Base-by-base conservation (phyloP, 2,797 vertebrate genomes). In the Etheostoma perlongum region DNA sequence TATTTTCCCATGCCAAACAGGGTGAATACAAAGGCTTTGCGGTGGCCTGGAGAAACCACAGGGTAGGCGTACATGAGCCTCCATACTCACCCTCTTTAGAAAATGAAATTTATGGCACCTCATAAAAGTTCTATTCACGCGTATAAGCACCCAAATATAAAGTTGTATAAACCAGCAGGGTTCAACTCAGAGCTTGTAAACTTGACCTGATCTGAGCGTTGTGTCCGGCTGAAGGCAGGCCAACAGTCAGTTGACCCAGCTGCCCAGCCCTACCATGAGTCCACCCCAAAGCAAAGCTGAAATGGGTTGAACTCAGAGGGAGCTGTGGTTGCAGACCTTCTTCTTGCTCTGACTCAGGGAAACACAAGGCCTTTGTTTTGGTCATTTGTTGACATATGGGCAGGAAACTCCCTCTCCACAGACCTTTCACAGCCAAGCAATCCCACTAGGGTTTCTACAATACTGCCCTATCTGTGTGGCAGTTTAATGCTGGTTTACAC, bases 1-100 rank as follows among this genome's bases (percentile, higher is more conserved):
- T 93, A 94, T 93, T 94, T 95, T 95, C 95, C 94, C 94, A 95
- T 95, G 92, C 88, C 91, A 89, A 92, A 94, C 81, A 71, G 82
- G 79, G 65, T 25, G 67, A 92, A 89, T 69, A 95, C 93, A 94
- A 95, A 94, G 92, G 85, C 91, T 93, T 90, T 89, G 90, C 91
- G 92, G 93, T 91, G 93, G 92, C 92, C 91, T 81, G 74, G 79
- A 76, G 75, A 92, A 93, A 93, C 95, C 93, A 67, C 95, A 89
- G 91, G 77, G 82, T 90, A 93, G 93, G 91, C 91, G 82, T 92
- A 89, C 92, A 92, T 86, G 76, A 88, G 88, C 85, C 82, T 88
- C 84, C 85, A 77, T 88, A 55, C 85, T 91, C 82, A 76, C 81
- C 72, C 80, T 89, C 86, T 93, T 93, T 94, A 92, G 86, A 94